These are phyloP conservation scores for Petrolisthes manimaculis DNA, from an alignment of 2,888 invertebrate species.

Conservation along the genomic window DNA sequence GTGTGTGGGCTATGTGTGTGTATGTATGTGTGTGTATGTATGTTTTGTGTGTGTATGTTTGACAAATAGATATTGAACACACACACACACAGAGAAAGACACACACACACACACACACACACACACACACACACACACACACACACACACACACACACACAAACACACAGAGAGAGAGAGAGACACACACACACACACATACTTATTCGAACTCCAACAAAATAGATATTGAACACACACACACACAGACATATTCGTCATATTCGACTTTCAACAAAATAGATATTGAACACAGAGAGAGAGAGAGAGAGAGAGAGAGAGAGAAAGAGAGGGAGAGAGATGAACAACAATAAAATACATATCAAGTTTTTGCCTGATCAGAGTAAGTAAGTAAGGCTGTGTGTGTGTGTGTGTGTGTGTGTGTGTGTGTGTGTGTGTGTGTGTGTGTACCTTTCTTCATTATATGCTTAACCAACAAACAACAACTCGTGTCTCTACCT, in stretches of 20 bases:
- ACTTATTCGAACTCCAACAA: neutral
- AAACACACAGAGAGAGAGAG: neutral
- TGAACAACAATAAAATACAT: neutral
- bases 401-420: too few species aligned
- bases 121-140: neutral
- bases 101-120: neutral
- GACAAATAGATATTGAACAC: neutral
- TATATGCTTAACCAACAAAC: too few species aligned
- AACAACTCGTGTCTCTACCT: neutral
- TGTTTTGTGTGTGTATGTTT: too few species aligned
- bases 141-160: neutral
- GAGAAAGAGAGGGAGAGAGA: neutral
- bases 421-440: too few species aligned
- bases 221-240: neutral
- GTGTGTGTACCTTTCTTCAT: neutral
- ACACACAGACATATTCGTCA: too few species aligned
- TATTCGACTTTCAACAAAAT: too few species aligned
- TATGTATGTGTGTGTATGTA: neutral
- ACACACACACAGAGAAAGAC: neutral
- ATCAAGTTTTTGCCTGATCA: conserved; percentile 12
- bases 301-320: neutral
- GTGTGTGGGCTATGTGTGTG: neutral
- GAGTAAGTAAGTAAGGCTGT: neutral
- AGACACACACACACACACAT: neutral
- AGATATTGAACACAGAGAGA: too few species aligned